Base-by-base conservation (phyloP, 2,113 vertebrate genomes). In the Malurus elegans region DNA sequence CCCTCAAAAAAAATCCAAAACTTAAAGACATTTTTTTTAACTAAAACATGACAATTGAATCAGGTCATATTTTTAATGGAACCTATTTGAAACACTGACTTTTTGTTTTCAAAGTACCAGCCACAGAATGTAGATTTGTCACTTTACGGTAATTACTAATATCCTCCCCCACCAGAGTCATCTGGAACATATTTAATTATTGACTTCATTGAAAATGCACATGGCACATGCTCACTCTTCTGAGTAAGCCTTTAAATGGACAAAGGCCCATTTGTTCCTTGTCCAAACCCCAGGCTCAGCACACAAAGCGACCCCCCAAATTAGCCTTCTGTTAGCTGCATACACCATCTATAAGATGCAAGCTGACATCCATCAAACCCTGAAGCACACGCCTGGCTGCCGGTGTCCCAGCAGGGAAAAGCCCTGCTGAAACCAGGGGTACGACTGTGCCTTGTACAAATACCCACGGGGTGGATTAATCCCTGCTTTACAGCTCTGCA, bases 101-200 rank as follows among this genome's bases (percentile, higher is more conserved):
- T 92, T 90, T 86, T 83, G 86, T 91, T 95, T 87, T 58, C 51
- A 26, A 81, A 86, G 67, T 36, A 70, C 56, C 67, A 86, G 67
- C 54, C 15, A 0, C 36, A 80, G 80, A 69, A 67, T 5, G 20
- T 9, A 83, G 61, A 70, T 90, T 88, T 88, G 66, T 86, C 58
- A 72, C 79, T 88, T 84, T 50, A 82, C 25, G 75, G 50, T 66
- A 90, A 93, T 83, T 82, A 60, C 32, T 67, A 92, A 83, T 79
- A 75, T 58, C 67, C 47, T 79, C 47, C 70, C 53, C 29, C 48
- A 61, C 12, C 42, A 42, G 50, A 83, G 74, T 88, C 58, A 93
- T 79, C 75, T 93, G 86, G 82, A 94, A 92, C 70, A 82, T 76
- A 86, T 93, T 90, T 92, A 80, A 93, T 92, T 92, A 90, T 54